A percentile compares a stretch with the other conserved stretches of the same genome.
Evolutionary conservation across 2,113 vertebrate species (phyloP).

Genomic region (Paraplagusia blochii): DNA sequence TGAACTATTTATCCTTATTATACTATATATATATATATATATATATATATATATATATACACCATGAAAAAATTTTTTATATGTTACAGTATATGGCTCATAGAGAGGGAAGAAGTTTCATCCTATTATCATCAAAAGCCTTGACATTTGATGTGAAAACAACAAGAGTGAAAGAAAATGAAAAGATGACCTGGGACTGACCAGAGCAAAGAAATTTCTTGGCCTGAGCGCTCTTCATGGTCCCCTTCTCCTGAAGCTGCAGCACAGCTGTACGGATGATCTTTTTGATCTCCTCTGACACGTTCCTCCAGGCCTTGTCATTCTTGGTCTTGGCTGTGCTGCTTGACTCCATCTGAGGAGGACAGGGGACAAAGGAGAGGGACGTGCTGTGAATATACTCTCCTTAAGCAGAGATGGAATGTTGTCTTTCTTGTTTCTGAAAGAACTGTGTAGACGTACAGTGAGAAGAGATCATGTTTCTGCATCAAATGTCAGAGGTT

Average conservation of each 20-base stretch:
- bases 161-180: neutral
- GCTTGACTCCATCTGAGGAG: slow-evolving; percentile 84
- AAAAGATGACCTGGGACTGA: slow-evolving; percentile 56
- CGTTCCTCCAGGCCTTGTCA: slow-evolving; percentile 89
- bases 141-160: neutral
- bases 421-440: neutral
- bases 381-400: neutral
- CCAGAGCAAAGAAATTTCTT: slow-evolving; percentile 97
- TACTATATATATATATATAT: too few relatives aligned
- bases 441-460: too few relatives aligned
- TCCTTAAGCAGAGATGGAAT: neutral
- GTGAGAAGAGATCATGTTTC: too few relatives aligned
- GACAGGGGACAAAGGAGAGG: neutral
- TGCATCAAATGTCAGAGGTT: too few relatives aligned
- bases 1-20: too few relatives aligned
- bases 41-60: too few relatives aligned
- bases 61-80: too few relatives aligned
- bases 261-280: slow-evolving; percentile 92
- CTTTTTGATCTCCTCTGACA: slow-evolving; percentile 94
- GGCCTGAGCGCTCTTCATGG: slow-evolving; percentile 88
- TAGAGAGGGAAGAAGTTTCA: too few relatives aligned
- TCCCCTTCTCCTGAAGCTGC: slow-evolving; percentile 90
- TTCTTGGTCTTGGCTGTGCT: slow-evolving; percentile 78
- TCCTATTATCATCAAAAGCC: too few relatives aligned
- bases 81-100: too few relatives aligned